Conservation (phyloP, 2,797 vertebrate species). For the Amblyopsis hoosieri region DNA sequence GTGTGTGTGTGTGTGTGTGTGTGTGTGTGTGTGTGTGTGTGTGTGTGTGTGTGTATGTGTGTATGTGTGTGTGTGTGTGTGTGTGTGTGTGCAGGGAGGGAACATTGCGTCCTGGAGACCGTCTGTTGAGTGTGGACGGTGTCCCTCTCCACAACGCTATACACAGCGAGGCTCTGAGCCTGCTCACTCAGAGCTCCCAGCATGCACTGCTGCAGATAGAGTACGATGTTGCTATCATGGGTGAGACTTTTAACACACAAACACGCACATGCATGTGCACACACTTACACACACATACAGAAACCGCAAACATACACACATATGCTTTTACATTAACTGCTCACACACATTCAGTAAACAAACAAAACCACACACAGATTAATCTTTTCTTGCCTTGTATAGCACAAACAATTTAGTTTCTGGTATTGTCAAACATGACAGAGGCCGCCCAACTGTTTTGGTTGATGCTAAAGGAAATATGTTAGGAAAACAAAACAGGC, state of each 20-base stretch:
- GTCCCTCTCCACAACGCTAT: constrained; percentile 87
- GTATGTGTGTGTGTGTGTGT: constrained; percentile 5
- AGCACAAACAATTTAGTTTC: no score
- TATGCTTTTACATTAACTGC: background rate
- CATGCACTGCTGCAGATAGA: constrained; percentile 95
- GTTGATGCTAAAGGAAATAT: no score
- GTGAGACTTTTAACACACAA: constrained; percentile 68
- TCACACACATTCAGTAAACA: background rate
- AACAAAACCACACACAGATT: background rate
- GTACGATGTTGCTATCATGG: constrained; percentile 92
- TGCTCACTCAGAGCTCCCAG: constrained; percentile 88
- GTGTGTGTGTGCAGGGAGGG: constrained; percentile 82
- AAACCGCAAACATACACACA: background rate
- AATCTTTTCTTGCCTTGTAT: no score
- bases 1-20: no score
- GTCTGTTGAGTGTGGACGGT: constrained; percentile 90
- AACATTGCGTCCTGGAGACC: constrained; percentile 89
- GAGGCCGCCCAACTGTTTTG: no score
- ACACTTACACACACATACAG: constrained; percentile 1
- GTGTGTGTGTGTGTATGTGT: no score
- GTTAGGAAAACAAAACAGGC: no score
- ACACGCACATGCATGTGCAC: constrained; percentile 14
- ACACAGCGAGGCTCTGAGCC: constrained; percentile 85
- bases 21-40: no score
- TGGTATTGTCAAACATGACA: no score